Conservation (phyloP, 2,113 vertebrate genomes). For the Zosterops pallidus region DNA sequence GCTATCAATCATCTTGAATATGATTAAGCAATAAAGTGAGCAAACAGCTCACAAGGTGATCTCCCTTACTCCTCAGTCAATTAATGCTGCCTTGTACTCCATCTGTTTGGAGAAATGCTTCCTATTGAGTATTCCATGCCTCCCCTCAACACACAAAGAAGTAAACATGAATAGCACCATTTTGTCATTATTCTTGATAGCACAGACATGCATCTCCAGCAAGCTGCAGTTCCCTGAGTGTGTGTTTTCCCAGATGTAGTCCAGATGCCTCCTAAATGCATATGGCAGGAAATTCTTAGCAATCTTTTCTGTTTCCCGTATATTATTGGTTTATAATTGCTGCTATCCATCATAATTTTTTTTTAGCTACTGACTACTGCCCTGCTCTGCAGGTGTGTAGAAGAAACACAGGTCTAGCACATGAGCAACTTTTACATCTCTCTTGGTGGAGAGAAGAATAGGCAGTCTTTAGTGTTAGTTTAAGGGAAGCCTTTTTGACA, state of each 20-base stretch:
- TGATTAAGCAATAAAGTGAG: conserved; percentile 46
- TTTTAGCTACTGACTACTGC: conserved; percentile 61
- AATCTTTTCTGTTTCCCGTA: conserved; percentile 67
- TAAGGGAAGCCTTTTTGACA: neutral
- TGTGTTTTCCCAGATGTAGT: conserved; percentile 67
- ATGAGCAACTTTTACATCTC: neutral
- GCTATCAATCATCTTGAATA: conserved; percentile 58
- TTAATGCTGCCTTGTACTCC: conserved; percentile 11
- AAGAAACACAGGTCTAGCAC: conserved; percentile 47
- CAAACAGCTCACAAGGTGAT: conserved; percentile 48
- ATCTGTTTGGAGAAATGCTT: conserved; percentile 36
- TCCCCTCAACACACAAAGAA: neutral
- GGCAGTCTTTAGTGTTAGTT: neutral
- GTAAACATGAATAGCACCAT: conserved; percentile 11
- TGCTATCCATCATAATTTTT: conserved; percentile 70
- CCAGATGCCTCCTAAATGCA: conserved; percentile 71
- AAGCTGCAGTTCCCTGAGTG: conserved; percentile 14
- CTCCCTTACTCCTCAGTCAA: conserved; percentile 7
- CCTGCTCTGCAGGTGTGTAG: conserved; percentile 66
- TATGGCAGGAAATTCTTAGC: conserved; percentile 71
- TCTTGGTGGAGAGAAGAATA: neutral
- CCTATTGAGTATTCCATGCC: neutral
- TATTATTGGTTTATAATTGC: conserved; percentile 76
- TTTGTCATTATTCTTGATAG: conserved; percentile 53
- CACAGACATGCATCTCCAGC: conserved; percentile 36